These are phyloP conservation scores for Masnerella sp. DNA, from an alignment of 2,888 invertebrate species.

Conservation along the genomic window DNA sequence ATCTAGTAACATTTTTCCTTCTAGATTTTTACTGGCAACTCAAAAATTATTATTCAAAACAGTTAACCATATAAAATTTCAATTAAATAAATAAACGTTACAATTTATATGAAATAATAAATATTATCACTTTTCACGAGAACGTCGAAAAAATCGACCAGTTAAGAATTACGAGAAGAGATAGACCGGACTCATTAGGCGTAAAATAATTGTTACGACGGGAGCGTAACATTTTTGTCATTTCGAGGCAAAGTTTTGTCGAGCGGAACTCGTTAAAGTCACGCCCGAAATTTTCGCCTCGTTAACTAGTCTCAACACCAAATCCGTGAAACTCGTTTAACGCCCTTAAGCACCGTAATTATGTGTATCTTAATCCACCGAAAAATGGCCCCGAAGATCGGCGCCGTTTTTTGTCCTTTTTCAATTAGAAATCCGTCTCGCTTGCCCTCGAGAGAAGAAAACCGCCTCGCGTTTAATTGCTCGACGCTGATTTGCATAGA, in stretches of 20 bases:
- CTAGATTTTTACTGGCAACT: too few species aligned
- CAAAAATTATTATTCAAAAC: too few species aligned
- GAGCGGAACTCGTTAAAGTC: constrained; percentile 36
- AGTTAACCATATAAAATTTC: too few species aligned
- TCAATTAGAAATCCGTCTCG: not conserved
- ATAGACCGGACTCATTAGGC: too few species aligned
- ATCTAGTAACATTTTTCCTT: too few species aligned
- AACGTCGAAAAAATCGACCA: too few species aligned
- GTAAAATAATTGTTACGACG: constrained; percentile 22
- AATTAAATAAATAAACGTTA: too few species aligned
- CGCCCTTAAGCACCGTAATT: constrained; percentile 43
- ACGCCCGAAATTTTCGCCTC: constrained; percentile 40
- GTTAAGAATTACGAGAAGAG: too few species aligned
- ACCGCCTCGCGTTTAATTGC: constrained; percentile 70
- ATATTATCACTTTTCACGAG: too few species aligned
- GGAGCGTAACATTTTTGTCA: constrained; percentile 27
- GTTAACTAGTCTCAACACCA: constrained; percentile 28
- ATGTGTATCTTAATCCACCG: constrained; percentile 50
- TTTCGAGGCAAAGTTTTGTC: constrained; percentile 23
- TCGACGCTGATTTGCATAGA: constrained; percentile 73
- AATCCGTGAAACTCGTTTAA: constrained; percentile 36
- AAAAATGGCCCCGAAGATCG: constrained; percentile 40
- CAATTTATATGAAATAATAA: too few species aligned
- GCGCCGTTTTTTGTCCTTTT: constrained; percentile 14
- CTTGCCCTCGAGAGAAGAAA: constrained; percentile 16